These are phyloP conservation scores for Thryonomys swinderianus DNA, from an alignment of 2,113 vertebrate genomes.

Conservation along the genomic window DNA sequence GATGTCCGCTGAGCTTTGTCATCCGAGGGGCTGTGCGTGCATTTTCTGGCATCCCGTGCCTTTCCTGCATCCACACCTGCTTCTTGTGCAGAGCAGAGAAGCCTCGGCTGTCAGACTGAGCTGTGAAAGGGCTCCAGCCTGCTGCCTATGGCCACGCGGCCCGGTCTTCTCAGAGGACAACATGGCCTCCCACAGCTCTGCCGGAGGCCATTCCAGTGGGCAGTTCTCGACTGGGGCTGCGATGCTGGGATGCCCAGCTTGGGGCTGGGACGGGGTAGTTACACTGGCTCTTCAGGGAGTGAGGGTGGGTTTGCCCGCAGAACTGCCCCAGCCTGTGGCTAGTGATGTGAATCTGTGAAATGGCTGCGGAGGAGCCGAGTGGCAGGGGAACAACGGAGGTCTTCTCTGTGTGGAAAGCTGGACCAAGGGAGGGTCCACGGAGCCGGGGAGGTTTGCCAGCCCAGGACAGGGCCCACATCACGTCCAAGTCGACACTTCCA, in stretches of 20 bases:
- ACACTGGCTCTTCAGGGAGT: too few relatives aligned
- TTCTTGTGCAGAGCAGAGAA: not conserved
- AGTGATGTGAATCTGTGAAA: not conserved
- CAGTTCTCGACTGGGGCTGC: not conserved
- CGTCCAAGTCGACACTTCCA: not conserved
- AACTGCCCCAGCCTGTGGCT: not conserved
- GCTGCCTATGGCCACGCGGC: rapidly evolving
- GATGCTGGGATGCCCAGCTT: rapidly evolving
- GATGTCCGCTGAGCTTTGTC: not conserved
- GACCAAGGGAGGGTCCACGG: not conserved
- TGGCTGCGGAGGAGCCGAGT: not conserved
- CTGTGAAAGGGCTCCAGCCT: rapidly evolving
- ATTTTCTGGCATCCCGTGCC: rapidly evolving
- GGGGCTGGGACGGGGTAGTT: rapidly evolving
- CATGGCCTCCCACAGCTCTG: not conserved
- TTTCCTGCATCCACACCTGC: not conserved
- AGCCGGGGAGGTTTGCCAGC: too few relatives aligned
- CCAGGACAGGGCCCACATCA: not conserved
- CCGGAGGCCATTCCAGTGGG: not conserved
- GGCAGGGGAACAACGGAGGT: rapidly evolving
- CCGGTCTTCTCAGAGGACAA: too few relatives aligned
- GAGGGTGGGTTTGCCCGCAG: not conserved
- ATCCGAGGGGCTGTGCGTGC: rapidly evolving
- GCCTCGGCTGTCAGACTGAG: not conserved
- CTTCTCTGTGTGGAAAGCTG: not conserved